Conservation (phyloP, 1,140 invertebrate genomes). For the Gryllus bimaculatus region DNA sequence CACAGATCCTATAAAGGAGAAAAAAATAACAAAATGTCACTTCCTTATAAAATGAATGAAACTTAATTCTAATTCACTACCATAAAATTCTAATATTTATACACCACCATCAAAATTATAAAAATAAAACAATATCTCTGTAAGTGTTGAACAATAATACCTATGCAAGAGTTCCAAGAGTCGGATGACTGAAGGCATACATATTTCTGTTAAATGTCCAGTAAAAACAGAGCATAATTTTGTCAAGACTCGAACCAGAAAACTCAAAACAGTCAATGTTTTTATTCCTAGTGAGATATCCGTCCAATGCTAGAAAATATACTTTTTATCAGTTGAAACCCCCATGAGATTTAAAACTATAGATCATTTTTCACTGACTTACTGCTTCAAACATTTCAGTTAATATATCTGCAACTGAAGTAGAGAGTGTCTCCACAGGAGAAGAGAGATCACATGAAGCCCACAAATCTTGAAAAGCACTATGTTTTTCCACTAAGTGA, state of each 20-base stretch:
- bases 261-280: background rate
- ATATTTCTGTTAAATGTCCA: background rate
- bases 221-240: background rate
- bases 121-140: background rate
- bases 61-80: too few relatives aligned
- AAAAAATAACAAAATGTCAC: too few relatives aligned
- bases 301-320: background rate
- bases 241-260: background rate
- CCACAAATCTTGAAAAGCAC: background rate
- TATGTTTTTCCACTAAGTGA: background rate
- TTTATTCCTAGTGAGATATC: background rate
- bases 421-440: background rate
- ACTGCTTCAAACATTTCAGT: background rate
- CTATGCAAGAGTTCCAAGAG: background rate
- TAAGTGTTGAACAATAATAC: background rate
- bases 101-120: background rate
- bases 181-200: background rate
- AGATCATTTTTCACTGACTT: background rate
- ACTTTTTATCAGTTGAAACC: background rate
- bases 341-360: background rate
- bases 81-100: too few relatives aligned
- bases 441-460: background rate
- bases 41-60: too few relatives aligned
- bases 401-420: background rate
- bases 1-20: too few relatives aligned